Evolutionary conservation across 1,140 invertebrate species (phyloP).

Genomic region (Lerema accius): DNA sequence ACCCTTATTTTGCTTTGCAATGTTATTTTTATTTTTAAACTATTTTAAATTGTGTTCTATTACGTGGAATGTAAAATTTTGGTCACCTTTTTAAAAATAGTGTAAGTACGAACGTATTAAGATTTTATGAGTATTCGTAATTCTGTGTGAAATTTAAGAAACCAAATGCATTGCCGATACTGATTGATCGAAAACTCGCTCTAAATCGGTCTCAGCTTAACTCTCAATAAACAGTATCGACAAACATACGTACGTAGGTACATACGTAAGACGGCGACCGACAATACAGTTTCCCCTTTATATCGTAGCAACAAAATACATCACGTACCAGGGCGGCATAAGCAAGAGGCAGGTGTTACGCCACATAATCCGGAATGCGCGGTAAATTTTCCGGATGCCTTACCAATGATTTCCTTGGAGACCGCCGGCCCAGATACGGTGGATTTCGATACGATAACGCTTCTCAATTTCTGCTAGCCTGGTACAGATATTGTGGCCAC

Average conservation of each 20-base stretch:
- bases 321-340: conserved; percentile 69
- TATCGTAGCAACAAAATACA: conserved; percentile 57
- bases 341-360: conserved; percentile 72
- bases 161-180: no score
- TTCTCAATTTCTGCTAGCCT: conserved; percentile 68
- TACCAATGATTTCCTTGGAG: conserved; percentile 88
- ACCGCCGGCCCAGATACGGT: conserved; percentile 76
- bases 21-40: no score
- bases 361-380: conserved; percentile 69
- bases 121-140: no score
- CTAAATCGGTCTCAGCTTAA: conserved; percentile 30
- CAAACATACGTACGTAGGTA: neutral
- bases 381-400: conserved; percentile 86
- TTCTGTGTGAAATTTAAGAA: no score
- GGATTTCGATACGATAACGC: conserved; percentile 77
- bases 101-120: no score
- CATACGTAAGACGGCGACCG: conserved; percentile 30
- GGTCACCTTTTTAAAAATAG: no score
- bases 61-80: no score
- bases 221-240: conserved; percentile 22
- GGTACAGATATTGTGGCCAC: conserved; percentile 64
- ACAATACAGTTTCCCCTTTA: conserved; percentile 40
- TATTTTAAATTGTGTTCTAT: no score
- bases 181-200: conserved; percentile 6
- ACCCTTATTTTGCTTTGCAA: conserved; percentile 1